These are phyloP conservation scores for Paramuricea clavata DNA, from an alignment of 92 coral and sea anemone genomes.

Conservation along the genomic window DNA sequence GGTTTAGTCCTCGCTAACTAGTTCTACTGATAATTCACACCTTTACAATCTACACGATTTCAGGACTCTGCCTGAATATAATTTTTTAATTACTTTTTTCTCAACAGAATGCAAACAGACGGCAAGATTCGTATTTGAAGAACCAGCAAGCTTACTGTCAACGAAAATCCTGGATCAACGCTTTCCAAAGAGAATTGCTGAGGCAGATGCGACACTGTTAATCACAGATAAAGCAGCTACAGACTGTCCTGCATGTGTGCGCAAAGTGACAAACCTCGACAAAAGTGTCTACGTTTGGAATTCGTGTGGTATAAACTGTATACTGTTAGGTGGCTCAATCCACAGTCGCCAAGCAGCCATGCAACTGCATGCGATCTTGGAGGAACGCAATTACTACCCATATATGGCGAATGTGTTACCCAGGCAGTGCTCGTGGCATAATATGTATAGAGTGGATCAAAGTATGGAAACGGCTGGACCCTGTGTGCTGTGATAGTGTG, in stretches of 20 bases:
- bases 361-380: conserved; percentile 87
- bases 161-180: conserved; percentile 67
- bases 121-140: conserved; percentile 64
- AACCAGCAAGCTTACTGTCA: conserved; percentile 82
- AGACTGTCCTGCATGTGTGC: conserved; percentile 85
- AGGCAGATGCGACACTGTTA: conserved; percentile 91
- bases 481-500: conserved; percentile 75
- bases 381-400: conserved; percentile 88
- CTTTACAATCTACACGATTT: too few relatives aligned
- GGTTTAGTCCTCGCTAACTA: too few relatives aligned
- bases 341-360: conserved; percentile 97
- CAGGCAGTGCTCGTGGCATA: conserved; percentile 96
- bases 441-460: conserved; percentile 94
- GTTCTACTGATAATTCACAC: too few relatives aligned
- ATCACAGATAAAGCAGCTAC: conserved; percentile 89
- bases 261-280: conserved; percentile 79
- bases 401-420: conserved; percentile 97
- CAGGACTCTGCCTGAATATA: too few relatives aligned
- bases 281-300: conserved; percentile 92
- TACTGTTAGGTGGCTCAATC: conserved; percentile 96
- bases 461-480: conserved; percentile 99
- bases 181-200: conserved; percentile 61
- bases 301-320: conserved; percentile 93
- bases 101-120: conserved; percentile 39
- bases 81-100: not conserved